Conservation (phyloP, 1,140 invertebrate genomes). For the Phortica variegata region DNA sequence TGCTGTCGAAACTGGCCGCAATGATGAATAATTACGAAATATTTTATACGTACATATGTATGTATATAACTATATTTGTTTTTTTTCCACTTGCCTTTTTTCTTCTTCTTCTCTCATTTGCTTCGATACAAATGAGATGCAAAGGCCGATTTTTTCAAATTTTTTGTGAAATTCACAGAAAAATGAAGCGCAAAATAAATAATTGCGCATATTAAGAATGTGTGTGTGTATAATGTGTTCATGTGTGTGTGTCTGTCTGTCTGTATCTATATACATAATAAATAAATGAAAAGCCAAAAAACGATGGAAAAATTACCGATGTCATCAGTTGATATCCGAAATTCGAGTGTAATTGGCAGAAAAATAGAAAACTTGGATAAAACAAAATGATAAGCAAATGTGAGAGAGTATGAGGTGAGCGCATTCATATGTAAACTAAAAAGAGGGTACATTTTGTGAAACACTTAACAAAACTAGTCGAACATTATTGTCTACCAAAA, state of each 20-base stretch:
- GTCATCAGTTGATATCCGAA: too few relatives aligned
- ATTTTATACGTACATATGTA: conserved; percentile 15
- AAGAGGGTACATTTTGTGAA: too few relatives aligned
- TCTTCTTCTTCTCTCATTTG: neutral
- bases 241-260: too few relatives aligned
- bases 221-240: too few relatives aligned
- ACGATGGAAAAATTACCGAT: conserved; percentile 17
- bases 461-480: too few relatives aligned
- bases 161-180: neutral
- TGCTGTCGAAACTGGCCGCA: conserved; percentile 16
- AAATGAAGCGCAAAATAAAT: conserved; percentile 44
- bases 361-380: too few relatives aligned
- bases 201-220: conserved; percentile 44
- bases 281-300: conserved; percentile 10
- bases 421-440: too few relatives aligned
- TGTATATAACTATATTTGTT: conserved; percentile 22
- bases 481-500: too few relatives aligned
- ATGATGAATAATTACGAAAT: conserved; percentile 50
- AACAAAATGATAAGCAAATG: too few relatives aligned
- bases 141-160: conserved; percentile 28
- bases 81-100: conserved; percentile 24
- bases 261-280: neutral
- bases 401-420: too few relatives aligned
- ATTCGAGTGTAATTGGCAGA: too few relatives aligned
- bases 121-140: conserved; percentile 18